Evolutionary conservation across 2,797 vertebrate species (phyloP), one percentile per base, ranked within the genome.

Genomic region (Pampus argenteus): DNA sequence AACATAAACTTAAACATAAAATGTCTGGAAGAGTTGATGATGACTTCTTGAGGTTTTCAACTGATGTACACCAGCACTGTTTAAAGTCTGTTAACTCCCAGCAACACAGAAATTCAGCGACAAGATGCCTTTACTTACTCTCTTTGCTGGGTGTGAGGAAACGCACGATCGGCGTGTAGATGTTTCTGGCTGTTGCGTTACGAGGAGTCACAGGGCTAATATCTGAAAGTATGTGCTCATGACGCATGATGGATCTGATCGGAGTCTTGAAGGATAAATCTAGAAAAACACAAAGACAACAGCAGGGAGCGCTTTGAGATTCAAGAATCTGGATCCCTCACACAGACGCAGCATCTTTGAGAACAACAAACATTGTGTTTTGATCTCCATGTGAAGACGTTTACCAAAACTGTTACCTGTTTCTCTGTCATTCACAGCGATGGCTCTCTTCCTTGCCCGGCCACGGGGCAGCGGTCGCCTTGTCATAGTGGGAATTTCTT

Each of bases 101-200:
- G 38, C 6, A 56, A 50, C 4, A 23, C 26, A 69, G 9, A 17
- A 29, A 3, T 15, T 11, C 14, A 40, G 9, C 11, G 18, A 13
- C 23, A n/a, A n/a, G 38, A 31, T 0, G 25, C 25, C 31, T 65
- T 25, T 40, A 94, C 95, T 93, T 64, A 95, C 95, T 91, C 79
- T 94, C 92, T 90, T 94, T 93, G 75, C 88, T 92, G 42, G 94
- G 94, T 9, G 94, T 92, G 74, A 94, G 88, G 76, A 95, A 95
- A 50, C 89, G 91, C n/a, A 94, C 92, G 0, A 93, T 82, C 57
- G 95, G 95, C 0, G 94, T 89, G 81, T 94, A 95, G 65, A 94
- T 92, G 80, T 89, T 94, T 42, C 91, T 86, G 71, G 88, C 75
- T 2, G 93, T 86, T 2, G 88, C 55, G 44, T 90, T 94, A 5